Conservation (phyloP, 2,888 invertebrate species). For the Hydrotaea diabolus region DNA sequence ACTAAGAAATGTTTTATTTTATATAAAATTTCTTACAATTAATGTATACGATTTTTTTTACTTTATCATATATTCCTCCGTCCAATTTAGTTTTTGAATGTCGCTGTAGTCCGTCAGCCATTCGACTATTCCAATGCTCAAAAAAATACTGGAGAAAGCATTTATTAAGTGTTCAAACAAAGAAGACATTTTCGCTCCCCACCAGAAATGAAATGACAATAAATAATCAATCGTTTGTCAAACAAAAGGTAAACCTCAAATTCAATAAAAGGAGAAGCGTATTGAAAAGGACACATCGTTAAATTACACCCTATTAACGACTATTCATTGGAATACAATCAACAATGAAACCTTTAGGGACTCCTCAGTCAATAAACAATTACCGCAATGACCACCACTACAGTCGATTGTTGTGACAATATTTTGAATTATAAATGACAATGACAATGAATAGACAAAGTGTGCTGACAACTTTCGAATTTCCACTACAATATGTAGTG, state of each 20-base stretch:
- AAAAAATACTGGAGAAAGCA: constrained; percentile 24
- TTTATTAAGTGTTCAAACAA: constrained; percentile 39
- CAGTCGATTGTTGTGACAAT: background rate
- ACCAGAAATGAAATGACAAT: constrained; percentile 3
- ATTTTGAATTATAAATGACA: background rate
- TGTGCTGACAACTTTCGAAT: background rate
- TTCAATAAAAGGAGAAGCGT: background rate
- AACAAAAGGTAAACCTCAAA: constrained; percentile 30
- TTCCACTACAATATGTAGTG: too few relatives aligned
- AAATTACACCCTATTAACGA: background rate
- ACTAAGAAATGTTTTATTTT: too few relatives aligned
- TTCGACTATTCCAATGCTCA: constrained; percentile 20
- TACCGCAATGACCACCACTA: background rate
- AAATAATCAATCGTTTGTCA: background rate
- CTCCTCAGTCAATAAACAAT: background rate
- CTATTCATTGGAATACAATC: background rate
- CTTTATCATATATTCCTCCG: background rate
- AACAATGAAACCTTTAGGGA: background rate
- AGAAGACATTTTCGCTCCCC: constrained; percentile 29
- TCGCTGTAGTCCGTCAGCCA: background rate
- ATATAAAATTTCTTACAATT: too few relatives aligned
- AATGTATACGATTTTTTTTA: too few relatives aligned
- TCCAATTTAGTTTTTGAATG: background rate
- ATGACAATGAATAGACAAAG: background rate
- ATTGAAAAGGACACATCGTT: background rate